A percentile compares a stretch with the other conserved stretches of the same genome.
Conservation (phyloP, 2,888 invertebrate genomes). For the Agrochola macilenta region DNA sequence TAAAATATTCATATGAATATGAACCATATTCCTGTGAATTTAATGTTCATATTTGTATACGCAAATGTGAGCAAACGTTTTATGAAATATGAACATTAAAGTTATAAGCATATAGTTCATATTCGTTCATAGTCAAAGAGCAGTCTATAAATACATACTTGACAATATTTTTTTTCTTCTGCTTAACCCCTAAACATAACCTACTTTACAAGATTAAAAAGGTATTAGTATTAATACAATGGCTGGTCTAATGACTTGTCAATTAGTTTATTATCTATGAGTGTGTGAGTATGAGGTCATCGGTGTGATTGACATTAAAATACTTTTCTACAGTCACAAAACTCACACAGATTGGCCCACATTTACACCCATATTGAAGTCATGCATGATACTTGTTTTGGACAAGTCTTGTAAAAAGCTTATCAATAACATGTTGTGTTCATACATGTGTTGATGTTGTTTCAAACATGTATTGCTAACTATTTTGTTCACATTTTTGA, state of each 20-base stretch:
- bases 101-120: no score
- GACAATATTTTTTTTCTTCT: background rate
- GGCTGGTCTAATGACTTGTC: conserved; percentile 20
- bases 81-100: no score
- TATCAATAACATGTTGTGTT: background rate
- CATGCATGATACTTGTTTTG: background rate
- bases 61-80: no score
- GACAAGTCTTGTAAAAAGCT: background rate
- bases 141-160: no score
- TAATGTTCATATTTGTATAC: no score
- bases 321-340: background rate
- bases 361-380: background rate
- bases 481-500: no score
- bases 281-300: conserved; percentile 39
- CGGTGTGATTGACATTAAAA: conserved; percentile 16
- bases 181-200: background rate
- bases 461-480: background rate
- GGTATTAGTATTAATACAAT: conserved; percentile 32
- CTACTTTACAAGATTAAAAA: conserved; percentile 38
- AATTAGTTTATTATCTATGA: conserved; percentile 39
- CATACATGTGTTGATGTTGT: background rate
- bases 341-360: background rate
- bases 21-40: no score
- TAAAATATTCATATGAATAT: no score
- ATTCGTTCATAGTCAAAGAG: no score